Evolutionary conservation across 2,888 invertebrate species (phyloP).

Genomic region (Caenorhabditis zanzibari): DNA sequence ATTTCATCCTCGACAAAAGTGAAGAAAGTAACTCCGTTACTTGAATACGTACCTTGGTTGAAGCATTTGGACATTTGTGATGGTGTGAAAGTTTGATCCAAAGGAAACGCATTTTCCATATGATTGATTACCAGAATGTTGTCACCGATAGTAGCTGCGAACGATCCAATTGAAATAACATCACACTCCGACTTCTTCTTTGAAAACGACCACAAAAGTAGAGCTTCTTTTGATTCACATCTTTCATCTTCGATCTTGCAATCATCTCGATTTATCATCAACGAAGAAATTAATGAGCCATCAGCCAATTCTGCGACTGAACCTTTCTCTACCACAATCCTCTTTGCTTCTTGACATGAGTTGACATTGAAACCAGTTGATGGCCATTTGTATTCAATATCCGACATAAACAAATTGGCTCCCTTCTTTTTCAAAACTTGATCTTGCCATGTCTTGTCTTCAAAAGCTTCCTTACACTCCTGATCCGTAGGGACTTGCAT

Average conservation of each 20-base stretch:
- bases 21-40: constrained; percentile 3
- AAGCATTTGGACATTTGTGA: background rate
- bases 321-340: background rate
- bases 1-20: background rate
- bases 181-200: background rate
- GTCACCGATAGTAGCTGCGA: constrained; percentile 9
- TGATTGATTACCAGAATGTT: constrained; percentile 1
- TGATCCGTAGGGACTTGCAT: background rate
- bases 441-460: constrained; percentile 9
- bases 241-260: constrained; percentile 3
- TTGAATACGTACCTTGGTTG: background rate
- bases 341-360: background rate
- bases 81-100: background rate
- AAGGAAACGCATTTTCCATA: constrained; percentile 10
- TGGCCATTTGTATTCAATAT: background rate
- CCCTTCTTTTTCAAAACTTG: background rate
- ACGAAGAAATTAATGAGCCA: background rate
- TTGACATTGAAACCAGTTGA: background rate
- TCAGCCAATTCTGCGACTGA: background rate
- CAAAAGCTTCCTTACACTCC: background rate
- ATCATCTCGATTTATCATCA: background rate
- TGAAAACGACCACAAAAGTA: background rate
- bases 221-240: background rate
- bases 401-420: background rate
- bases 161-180: background rate